Percentiles rank a stretch among this genome's conserved stretches.
Evolutionary conservation across 35 echinoderm and acorn worm genomes (phyloP).

Genomic region (Ophioderma brevispina): DNA sequence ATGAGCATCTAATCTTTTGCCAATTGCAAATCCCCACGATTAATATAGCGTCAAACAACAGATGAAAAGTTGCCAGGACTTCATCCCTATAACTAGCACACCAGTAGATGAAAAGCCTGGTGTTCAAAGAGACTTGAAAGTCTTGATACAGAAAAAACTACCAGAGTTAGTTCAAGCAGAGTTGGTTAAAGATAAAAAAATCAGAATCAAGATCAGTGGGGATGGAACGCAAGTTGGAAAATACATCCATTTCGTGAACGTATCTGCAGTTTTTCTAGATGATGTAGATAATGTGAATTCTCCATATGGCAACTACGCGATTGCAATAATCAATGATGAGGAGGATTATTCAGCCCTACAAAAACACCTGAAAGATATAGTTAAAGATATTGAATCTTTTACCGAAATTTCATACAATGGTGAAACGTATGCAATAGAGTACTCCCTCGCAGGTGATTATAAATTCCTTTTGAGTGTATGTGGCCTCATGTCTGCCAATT

Average conservation of each 20-base stretch:
- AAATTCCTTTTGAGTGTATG: slow-evolving; percentile 36
- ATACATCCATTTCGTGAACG: slow-evolving; percentile 45
- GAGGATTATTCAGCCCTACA: not conserved
- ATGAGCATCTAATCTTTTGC: slow-evolving; percentile 8
- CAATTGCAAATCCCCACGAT: not conserved
- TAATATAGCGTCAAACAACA: not conserved
- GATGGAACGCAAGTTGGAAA: slow-evolving; percentile 44
- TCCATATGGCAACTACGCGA: slow-evolving; percentile 41
- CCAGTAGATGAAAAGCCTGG: not conserved
- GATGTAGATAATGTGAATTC: not conserved
- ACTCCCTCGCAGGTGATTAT: slow-evolving; percentile 27
- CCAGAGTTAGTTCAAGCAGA: not conserved
- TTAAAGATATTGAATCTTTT: slow-evolving; percentile 7
- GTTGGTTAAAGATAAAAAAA: not conserved
- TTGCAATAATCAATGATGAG: slow-evolving; percentile 34
- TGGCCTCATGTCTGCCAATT: slow-evolving; percentile 35
- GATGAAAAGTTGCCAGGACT: slow-evolving; percentile 24
- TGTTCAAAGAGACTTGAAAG: slow-evolving; percentile 16
- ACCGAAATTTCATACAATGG: not conserved
- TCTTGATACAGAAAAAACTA: slow-evolving; percentile 14
- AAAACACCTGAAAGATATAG: slow-evolving; percentile 6
- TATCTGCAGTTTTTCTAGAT: slow-evolving; percentile 20
- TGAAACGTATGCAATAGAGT: not conserved
- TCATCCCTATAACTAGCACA: not conserved
- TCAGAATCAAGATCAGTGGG: slow-evolving; percentile 36